A percentile compares a stretch with the other conserved stretches of the same genome.
phyloP scores from a whole-genome alignment of 2,797 vertebrate genomes.

The Myoxocephalus aenaeus region DNA sequence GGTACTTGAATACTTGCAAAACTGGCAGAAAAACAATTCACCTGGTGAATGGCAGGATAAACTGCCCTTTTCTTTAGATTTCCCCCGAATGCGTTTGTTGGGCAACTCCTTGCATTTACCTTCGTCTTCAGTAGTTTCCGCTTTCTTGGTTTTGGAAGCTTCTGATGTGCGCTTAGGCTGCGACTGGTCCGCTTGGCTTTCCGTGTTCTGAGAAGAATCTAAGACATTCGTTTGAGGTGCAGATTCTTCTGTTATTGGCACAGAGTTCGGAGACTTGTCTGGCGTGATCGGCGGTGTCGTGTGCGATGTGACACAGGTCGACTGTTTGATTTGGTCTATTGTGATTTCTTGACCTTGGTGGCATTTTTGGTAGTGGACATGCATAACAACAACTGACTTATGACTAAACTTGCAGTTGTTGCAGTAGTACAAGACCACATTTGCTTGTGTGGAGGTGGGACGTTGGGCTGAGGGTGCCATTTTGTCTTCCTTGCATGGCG shows the following conservation, averaged over 20 bases:
- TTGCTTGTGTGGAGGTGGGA: constrained; percentile 72
- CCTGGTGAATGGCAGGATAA: background rate
- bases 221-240: background rate
- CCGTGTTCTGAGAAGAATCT: background rate
- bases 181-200: background rate
- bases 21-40: constrained; percentile 57
- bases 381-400: constrained; percentile 90
- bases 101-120: constrained; percentile 71
- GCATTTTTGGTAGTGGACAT: constrained; percentile 93
- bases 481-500: constrained; percentile 77
- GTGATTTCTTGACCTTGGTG: constrained; percentile 90
- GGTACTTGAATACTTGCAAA: constrained; percentile 57
- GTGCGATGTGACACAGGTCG: constrained; percentile 72
- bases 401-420: constrained; percentile 90
- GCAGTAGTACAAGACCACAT: constrained; percentile 86
- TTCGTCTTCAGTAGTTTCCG: constrained; percentile 75
- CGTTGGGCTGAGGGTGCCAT: constrained; percentile 72
- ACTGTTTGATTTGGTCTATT: constrained; percentile 90
- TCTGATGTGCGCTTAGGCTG: background rate
- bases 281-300: constrained; percentile 71
- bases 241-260: background rate
- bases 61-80: background rate
- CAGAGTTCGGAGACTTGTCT: constrained; percentile 47
- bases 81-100: constrained; percentile 72
- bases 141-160: constrained; percentile 58